Percentiles rank a stretch among this genome's conserved stretches.
These are phyloP conservation scores for Sarcophaga variegata DNA, from an alignment of 2,888 invertebrate species.

Conservation along the genomic window DNA sequence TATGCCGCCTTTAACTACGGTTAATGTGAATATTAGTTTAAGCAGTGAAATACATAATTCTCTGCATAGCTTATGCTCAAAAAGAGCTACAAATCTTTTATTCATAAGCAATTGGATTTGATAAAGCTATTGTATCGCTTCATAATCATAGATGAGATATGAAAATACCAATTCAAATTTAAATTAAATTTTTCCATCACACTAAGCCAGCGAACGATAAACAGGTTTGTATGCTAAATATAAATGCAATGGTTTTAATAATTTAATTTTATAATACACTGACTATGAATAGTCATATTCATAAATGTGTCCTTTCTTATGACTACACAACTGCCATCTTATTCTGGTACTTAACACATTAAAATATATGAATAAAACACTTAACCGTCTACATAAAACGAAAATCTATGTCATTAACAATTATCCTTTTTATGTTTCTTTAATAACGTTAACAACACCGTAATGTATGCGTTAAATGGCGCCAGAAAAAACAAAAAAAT, in stretches of 20 bases:
- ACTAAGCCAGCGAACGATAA: too few relatives aligned
- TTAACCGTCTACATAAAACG: conserved; percentile 27
- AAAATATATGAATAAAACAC: conserved; percentile 26
- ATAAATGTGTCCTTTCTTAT: not conserved
- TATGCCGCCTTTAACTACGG: too few relatives aligned
- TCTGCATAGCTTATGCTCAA: too few relatives aligned
- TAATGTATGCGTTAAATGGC: not conserved
- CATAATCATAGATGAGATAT: too few relatives aligned
- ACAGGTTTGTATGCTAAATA: too few relatives aligned
- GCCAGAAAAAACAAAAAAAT: not conserved
- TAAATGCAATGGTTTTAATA: not conserved
- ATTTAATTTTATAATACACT: not conserved
- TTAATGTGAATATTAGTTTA: too few relatives aligned
- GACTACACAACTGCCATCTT: not conserved
- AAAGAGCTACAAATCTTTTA: too few relatives aligned
- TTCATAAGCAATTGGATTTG: too few relatives aligned
- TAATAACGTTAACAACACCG: conserved; percentile 43
- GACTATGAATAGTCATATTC: not conserved
- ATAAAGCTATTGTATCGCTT: too few relatives aligned
- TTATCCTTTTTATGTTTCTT: conserved; percentile 53
- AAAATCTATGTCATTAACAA: conserved; percentile 64
- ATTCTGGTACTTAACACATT: conserved; percentile 41
- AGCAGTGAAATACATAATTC: too few relatives aligned
- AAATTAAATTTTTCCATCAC: too few relatives aligned
- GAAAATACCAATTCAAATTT: too few relatives aligned